Evolutionary conservation across 2,113 vertebrate genomes (phyloP), one percentile per base, ranked within the genome.

Genomic region (Actenoides lindsayi): DNA sequence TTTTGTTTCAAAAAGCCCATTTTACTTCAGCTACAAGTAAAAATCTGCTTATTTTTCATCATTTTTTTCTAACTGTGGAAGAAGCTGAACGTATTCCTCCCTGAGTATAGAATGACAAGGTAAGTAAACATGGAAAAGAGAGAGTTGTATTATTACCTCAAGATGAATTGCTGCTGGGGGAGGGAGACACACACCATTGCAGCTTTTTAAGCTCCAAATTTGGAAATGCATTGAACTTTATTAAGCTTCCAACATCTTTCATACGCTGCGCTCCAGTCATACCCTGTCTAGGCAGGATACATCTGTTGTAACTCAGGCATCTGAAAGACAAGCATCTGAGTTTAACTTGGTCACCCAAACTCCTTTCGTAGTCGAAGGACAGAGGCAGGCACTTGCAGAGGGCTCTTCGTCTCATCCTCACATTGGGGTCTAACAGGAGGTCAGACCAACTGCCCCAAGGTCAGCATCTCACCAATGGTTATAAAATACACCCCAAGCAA

Each of bases 361-460:
- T 93, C 48, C 39, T 39, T 89, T 87, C 69, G 48, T 8, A 64
- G 51, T 41, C n/a, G n/a, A 78, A 89, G 46, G 83, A 65, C 41
- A 59, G 69, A 53, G 65, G 42, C 39, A 81, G 53, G 23, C 39
- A 82, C 65, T 77, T 95, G 80, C 65, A 56, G 87, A 69, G 62
- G 67, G 24, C 37, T 23, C 50, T 87, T 81, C 23, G 39, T 39
- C 76, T 89, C 60, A 30, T 41, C 46, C 30, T 78, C 11, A 6
- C 0, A 0, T 3, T 64, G 39, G 30, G 35, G 30, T 75, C 48
- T 60, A 42, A 35, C 1, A 1, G 3, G 1, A 60, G 73, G 65
- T 84, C 53, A 79, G 53, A 56, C 4, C 16, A 21, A 1, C 30
- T 50, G 57, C 33, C 42, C 48, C 30, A 15, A 18, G 25, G 73